A percentile compares a stretch with the other conserved stretches of the same genome.
These are phyloP conservation scores for Drosophila nikananu DNA, from an alignment of 1,140 invertebrate species.

Conservation along the genomic window DNA sequence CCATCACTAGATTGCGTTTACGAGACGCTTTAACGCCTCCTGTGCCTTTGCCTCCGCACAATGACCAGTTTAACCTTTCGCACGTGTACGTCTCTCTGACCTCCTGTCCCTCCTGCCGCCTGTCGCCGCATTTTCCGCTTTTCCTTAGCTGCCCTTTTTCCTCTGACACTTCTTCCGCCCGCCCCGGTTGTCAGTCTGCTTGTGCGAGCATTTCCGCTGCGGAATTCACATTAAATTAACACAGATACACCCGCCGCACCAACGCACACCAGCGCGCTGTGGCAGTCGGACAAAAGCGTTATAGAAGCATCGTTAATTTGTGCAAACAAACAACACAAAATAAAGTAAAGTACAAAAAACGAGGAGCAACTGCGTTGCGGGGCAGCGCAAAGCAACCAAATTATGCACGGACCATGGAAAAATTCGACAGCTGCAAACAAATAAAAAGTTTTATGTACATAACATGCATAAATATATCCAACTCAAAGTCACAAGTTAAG, in stretches of 20 bases:
- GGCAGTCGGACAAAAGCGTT: constrained; percentile 44
- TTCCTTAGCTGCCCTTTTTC: constrained; percentile 11
- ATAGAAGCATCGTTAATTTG: constrained; percentile 78
- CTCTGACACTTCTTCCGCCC: constrained; percentile 5
- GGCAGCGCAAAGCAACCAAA: constrained; percentile 25
- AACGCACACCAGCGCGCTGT: constrained; percentile 15
- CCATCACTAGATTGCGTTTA: constrained; percentile 60
- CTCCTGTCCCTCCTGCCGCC: background rate
- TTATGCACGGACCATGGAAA: constrained; percentile 51
- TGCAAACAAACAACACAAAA: constrained; percentile 66
- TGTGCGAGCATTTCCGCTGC: constrained; percentile 73
- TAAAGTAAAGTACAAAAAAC: constrained; percentile 22
- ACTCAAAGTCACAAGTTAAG: constrained; percentile 66
- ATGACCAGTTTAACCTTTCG: constrained; percentile 76
- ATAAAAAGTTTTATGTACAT: constrained; percentile 43
- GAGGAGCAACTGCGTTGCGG: constrained; percentile 17
- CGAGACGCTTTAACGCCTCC: constrained; percentile 66
- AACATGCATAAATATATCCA: constrained; percentile 33
- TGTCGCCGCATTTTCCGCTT: constrained; percentile 3
- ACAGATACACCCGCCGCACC: constrained; percentile 42
- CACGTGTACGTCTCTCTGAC: constrained; percentile 53
- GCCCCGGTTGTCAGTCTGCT: constrained; percentile 26
- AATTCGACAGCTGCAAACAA: constrained; percentile 53
- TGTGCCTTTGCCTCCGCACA: constrained; percentile 48
- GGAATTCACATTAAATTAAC: constrained; percentile 81